Percentiles rank a stretch among this genome's conserved stretches.
These are phyloP conservation scores for Chelon labrosus DNA, from an alignment of 2,797 vertebrate genomes.

Conservation along the genomic window DNA sequence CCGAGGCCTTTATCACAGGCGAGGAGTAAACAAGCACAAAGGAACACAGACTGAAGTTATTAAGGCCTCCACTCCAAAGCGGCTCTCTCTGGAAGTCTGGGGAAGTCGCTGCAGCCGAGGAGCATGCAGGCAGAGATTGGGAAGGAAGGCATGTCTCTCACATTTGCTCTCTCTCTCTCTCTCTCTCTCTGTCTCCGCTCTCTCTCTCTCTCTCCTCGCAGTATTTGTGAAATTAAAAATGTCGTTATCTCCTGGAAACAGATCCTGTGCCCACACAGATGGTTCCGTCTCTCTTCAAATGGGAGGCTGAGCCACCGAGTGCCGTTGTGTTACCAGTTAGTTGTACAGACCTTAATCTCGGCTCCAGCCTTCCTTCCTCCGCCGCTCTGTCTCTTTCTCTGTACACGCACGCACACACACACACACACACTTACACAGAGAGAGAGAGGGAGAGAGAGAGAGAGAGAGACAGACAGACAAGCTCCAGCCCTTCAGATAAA, in stretches of 20 bases:
- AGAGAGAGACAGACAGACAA: constrained; percentile 18
- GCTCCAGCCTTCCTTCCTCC: constrained; percentile 81
- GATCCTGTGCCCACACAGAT: constrained; percentile 83
- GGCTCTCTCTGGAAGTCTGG: constrained; percentile 64
- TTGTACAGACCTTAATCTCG: constrained; percentile 83
- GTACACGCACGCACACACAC: constrained; percentile 6
- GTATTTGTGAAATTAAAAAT: constrained; percentile 83
- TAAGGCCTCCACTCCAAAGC: constrained; percentile 68
- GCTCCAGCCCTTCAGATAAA: constrained; percentile 34
- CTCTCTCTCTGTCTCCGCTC: constrained; percentile 33
- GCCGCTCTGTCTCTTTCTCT: constrained; percentile 37
- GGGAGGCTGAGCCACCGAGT: constrained; percentile 78
- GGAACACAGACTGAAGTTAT: constrained; percentile 70
- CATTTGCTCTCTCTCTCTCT: constrained; percentile 39
- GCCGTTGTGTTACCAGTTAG: constrained; percentile 80
- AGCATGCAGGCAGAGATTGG: constrained; percentile 62
- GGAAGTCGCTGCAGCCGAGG: constrained; percentile 48
- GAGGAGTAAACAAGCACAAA: constrained; percentile 69
- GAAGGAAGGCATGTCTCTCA: constrained; percentile 63
- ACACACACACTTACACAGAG: constrained; percentile 18
- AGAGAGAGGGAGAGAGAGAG: neutral
- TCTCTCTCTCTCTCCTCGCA: constrained; percentile 50
- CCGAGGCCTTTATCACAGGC: constrained; percentile 73
- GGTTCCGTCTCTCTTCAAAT: constrained; percentile 85
- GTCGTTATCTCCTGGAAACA: constrained; percentile 88